These are phyloP conservation scores for Psittacula cyanocephala DNA, from an alignment of 2,113 vertebrate species.

Conservation along the genomic window DNA sequence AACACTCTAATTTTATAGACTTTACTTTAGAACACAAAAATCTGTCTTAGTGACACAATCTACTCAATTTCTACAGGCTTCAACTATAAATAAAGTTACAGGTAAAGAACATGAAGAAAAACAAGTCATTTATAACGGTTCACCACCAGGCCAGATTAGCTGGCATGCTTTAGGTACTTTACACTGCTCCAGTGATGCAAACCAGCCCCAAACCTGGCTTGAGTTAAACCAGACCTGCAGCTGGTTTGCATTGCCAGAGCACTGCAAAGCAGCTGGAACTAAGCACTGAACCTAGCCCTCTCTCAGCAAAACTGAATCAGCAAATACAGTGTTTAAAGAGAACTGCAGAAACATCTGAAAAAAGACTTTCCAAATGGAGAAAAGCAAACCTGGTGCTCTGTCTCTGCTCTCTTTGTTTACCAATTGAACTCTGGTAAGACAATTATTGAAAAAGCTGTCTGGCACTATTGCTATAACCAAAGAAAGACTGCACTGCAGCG, in stretches of 20 bases:
- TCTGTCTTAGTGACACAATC: not conserved
- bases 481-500: not conserved
- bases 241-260: constrained; percentile 31
- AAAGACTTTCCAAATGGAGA: not conserved
- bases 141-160: constrained; percentile 49
- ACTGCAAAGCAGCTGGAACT: constrained; percentile 22
- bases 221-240: constrained; percentile 26
- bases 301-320: not conserved
- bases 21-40: not conserved
- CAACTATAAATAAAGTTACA: constrained; percentile 18
- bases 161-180: constrained; percentile 48
- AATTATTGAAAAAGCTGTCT: not conserved
- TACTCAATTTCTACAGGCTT: not conserved
- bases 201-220: constrained; percentile 31
- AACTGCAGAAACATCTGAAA: not conserved
- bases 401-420: not conserved
- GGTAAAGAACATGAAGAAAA: constrained; percentile 34
- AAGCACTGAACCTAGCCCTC: fast-evolving
- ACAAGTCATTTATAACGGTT: constrained; percentile 51
- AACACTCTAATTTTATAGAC: not conserved
- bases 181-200: constrained; percentile 21
- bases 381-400: not conserved
- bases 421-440: not conserved
- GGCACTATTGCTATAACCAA: not conserved
- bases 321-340: not conserved